Conservation (phyloP, 2,888 invertebrate species). For the Oxyscelio sp. region DNA sequence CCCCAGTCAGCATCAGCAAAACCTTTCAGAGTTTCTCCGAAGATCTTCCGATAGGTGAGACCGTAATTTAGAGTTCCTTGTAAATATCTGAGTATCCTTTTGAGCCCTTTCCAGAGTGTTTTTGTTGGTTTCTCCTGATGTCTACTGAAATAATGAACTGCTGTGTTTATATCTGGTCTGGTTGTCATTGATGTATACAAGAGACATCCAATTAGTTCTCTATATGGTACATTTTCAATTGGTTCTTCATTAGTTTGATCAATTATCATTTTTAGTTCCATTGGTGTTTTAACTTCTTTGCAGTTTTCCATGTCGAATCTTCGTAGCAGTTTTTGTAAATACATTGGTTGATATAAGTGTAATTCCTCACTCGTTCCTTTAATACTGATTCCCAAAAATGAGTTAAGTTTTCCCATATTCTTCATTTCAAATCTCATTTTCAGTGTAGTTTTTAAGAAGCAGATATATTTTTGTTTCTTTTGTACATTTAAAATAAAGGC, state of each 20-base stretch:
- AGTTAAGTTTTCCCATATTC: slow-evolving; percentile 76
- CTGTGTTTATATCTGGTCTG: slow-evolving; percentile 64
- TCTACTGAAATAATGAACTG: slow-evolving; percentile 50
- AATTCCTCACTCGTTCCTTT: slow-evolving; percentile 47
- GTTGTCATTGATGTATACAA: slow-evolving; percentile 64
- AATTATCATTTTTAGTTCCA: slow-evolving; percentile 64
- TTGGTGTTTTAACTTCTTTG: slow-evolving; percentile 79
- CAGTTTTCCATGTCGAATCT: slow-evolving; percentile 63
- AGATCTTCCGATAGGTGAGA: neutral
- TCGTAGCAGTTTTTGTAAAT: slow-evolving; percentile 75
- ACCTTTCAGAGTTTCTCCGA: neutral
- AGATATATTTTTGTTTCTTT: neutral
- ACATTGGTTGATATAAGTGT: slow-evolving; percentile 76
- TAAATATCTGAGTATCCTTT: slow-evolving; percentile 64
- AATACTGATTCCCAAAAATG: slow-evolving; percentile 80
- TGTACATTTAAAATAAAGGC: neutral
- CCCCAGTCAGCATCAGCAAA: slow-evolving; percentile 19
- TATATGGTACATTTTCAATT: slow-evolving; percentile 35
- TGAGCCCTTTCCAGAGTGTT: slow-evolving; percentile 49
- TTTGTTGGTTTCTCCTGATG: slow-evolving; percentile 41
- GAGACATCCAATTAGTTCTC: slow-evolving; percentile 72
- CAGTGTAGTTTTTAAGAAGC: slow-evolving; percentile 63
- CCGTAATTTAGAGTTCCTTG: slow-evolving; percentile 37
- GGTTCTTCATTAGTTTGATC: neutral
- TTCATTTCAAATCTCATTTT: slow-evolving; percentile 78